Evolutionary conservation across 2,797 vertebrate species (phyloP).

Genomic region (Simalia tracyae): DNA sequence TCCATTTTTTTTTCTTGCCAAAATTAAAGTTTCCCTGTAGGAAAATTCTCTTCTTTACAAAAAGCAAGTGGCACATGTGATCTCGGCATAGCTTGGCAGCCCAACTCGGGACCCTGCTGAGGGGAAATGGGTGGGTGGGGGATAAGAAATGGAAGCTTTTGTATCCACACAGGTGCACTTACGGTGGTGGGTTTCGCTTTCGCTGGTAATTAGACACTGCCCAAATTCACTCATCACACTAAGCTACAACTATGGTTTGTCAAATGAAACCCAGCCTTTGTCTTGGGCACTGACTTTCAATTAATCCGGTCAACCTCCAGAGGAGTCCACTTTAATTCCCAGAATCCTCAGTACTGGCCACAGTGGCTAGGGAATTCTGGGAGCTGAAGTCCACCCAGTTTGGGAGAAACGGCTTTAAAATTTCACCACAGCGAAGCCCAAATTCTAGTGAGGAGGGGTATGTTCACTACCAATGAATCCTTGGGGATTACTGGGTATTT

Average conservation of each 20-base stretch:
- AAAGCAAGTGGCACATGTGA: not conserved
- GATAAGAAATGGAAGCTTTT: not conserved
- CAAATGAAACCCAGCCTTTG: no score
- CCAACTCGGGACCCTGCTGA: not conserved
- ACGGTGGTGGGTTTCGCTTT: not conserved
- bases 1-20: no score
- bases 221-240: no score
- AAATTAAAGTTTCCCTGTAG: no score
- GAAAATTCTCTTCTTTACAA: not conserved
- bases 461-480: not conserved
- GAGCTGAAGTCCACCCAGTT: not conserved
- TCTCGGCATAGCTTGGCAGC: not conserved
- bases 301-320: not conserved
- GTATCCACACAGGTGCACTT: not conserved
- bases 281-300: not conserved
- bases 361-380: not conserved
- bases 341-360: fast-evolving
- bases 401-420: not conserved
- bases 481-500: not conserved
- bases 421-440: not conserved
- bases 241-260: no score
- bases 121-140: not conserved
- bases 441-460: fast-evolving
- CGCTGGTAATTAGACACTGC: not conserved
- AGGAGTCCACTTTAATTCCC: not conserved